Conservation (phyloP, 2,888 invertebrate species). For the Brachypalpus laphriformis region DNA sequence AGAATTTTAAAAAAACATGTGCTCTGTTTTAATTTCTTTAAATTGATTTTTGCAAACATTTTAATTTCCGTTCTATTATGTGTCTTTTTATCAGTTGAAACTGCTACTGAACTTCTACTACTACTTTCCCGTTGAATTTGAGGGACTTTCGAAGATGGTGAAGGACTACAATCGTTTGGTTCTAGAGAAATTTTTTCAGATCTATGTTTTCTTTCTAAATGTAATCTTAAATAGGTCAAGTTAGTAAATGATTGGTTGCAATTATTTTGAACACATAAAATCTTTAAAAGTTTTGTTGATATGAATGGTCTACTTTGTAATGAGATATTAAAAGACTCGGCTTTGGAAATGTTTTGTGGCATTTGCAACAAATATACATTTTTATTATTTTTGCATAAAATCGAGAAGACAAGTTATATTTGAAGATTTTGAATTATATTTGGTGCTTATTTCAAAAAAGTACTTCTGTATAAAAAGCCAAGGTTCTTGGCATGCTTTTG, state of each 20-base stretch:
- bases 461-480: not conserved
- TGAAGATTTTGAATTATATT: not conserved
- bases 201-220: slow-evolving; percentile 36
- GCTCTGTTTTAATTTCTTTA: slow-evolving; percentile 44
- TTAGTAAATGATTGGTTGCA: slow-evolving; percentile 44
- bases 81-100: no score
- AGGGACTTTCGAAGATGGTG: slow-evolving; percentile 10
- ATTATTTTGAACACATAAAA: slow-evolving; percentile 19
- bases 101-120: no score
- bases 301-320: not conserved
- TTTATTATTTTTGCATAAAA: slow-evolving; percentile 1
- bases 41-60: slow-evolving; percentile 47
- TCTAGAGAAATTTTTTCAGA: slow-evolving; percentile 15
- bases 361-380: not conserved
- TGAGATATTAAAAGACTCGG: not conserved
- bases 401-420: slow-evolving; percentile 6
- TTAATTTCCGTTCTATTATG: no score
- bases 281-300: not conserved
- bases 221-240: slow-evolving; percentile 32
- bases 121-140: no score
- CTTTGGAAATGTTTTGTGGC: not conserved
- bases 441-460: slow-evolving; percentile 4
- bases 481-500: slow-evolving; percentile 8
- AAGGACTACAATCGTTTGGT: slow-evolving; percentile 2
- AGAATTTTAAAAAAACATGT: slow-evolving; percentile 42